Percentiles rank a stretch among this genome's conserved stretches.
Evolutionary conservation across 2,797 vertebrate genomes (phyloP).

Genomic region (Numenius phaeopus): DNA sequence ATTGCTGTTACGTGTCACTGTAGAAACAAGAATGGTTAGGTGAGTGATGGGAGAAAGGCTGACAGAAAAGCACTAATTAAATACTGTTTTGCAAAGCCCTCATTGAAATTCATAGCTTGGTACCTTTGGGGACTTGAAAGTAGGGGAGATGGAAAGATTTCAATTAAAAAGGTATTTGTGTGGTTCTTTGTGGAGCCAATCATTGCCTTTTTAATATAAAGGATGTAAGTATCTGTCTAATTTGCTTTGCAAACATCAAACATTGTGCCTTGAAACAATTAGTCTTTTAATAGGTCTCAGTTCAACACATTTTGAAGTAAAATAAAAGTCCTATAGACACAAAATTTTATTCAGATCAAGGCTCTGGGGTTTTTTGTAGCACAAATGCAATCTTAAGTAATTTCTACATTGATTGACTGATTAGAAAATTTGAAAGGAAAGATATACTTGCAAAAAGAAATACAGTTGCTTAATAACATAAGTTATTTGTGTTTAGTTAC

Average conservation of each 20-base stretch:
- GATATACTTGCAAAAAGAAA: neutral
- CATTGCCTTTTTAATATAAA: slow-evolving; percentile 46
- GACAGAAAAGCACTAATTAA: slow-evolving; percentile 58
- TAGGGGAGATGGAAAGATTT: slow-evolving; percentile 80
- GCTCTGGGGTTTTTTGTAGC: neutral
- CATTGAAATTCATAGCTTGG: slow-evolving; percentile 89
- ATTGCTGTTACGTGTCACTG: neutral
- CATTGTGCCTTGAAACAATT: slow-evolving; percentile 18
- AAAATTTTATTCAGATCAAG: neutral
- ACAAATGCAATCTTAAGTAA: neutral
- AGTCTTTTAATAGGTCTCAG: neutral
- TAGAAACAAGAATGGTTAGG: slow-evolving; percentile 37
- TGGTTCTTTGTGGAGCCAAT: slow-evolving; percentile 47
- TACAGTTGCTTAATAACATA: neutral
- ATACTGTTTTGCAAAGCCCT: slow-evolving; percentile 78
- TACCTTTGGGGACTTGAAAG: slow-evolving; percentile 80
- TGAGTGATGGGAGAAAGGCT: slow-evolving; percentile 32
- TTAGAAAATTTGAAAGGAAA: neutral
- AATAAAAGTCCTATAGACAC: neutral
- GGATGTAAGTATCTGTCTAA: slow-evolving; percentile 26
- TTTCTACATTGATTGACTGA: neutral
- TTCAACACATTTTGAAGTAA: slow-evolving; percentile 2
- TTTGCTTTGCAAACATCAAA: neutral
- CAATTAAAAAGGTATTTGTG: slow-evolving; percentile 87
- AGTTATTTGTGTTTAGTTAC: neutral